Evolutionary conservation across 2,113 vertebrate species (phyloP).

Genomic region (Murina feae): DNA sequence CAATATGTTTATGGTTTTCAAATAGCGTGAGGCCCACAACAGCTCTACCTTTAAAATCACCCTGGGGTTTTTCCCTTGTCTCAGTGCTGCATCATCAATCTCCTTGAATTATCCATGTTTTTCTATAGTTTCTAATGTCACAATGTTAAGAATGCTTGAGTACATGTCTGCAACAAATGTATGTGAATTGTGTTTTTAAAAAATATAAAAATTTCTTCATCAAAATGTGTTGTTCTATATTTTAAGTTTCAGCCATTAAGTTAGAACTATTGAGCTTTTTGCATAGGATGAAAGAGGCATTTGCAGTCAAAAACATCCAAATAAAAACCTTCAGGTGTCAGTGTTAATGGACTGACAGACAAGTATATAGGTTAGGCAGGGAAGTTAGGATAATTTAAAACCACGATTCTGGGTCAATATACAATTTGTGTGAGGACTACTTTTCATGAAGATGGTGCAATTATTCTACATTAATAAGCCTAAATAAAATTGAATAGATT

Average conservation of each 20-base stretch:
- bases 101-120: background rate
- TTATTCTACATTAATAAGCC: background rate
- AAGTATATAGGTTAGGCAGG: background rate
- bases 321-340: background rate
- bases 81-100: background rate
- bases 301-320: background rate
- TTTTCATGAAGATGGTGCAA: background rate
- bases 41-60: constrained; percentile 6
- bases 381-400: background rate
- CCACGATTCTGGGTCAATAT: background rate
- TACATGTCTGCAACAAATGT: background rate
- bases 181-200: background rate
- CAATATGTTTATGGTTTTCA: background rate
- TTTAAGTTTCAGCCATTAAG: background rate
- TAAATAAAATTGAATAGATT: background rate
- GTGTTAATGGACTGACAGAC: background rate
- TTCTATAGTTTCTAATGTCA: background rate
- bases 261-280: background rate
- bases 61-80: background rate
- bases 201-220: background rate
- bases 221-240: background rate
- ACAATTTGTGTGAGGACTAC: background rate
- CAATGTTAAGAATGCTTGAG: background rate
- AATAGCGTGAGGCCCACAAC: background rate
- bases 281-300: background rate